Percentiles rank a stretch among this genome's conserved stretches.
Conservation (phyloP, 2,113 vertebrate species). For the Cebidichthys violaceus region DNA sequence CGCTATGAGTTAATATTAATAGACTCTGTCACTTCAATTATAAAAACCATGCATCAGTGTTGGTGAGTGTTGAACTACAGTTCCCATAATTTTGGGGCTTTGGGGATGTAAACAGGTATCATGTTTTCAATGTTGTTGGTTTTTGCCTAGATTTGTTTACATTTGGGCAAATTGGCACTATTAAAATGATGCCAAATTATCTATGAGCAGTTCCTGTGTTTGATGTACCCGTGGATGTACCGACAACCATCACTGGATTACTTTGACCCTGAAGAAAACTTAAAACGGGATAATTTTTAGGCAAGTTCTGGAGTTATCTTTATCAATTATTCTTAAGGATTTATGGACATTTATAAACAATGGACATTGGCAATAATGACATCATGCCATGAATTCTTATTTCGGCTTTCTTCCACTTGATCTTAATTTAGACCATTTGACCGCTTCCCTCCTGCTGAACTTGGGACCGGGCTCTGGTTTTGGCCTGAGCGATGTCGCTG, state of each 20-base stretch:
- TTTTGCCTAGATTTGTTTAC: background rate
- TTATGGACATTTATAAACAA: background rate
- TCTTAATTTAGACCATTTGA: slow-evolving; percentile 44
- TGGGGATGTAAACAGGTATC: background rate
- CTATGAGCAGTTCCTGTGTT: background rate
- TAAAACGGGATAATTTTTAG: background rate
- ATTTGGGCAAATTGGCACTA: background rate
- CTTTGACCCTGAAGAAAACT: background rate
- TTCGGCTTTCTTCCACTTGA: background rate
- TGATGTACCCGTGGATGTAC: background rate
- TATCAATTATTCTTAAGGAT: background rate
- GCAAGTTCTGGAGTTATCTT: background rate
- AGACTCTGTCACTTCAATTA: background rate
- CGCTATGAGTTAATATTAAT: background rate
- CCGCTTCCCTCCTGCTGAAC: background rate
- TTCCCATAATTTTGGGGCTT: background rate
- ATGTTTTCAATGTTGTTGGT: background rate
- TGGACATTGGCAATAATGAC: background rate
- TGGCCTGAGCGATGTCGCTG: background rate
- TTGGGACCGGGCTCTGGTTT: background rate
- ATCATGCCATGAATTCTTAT: background rate
- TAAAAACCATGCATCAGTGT: background rate
- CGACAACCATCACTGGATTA: background rate
- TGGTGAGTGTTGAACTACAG: background rate
- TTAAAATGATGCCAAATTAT: no score